Evolutionary conservation across 2,113 vertebrate species (phyloP).

Genomic region (Trematocara nigrifrons): DNA sequence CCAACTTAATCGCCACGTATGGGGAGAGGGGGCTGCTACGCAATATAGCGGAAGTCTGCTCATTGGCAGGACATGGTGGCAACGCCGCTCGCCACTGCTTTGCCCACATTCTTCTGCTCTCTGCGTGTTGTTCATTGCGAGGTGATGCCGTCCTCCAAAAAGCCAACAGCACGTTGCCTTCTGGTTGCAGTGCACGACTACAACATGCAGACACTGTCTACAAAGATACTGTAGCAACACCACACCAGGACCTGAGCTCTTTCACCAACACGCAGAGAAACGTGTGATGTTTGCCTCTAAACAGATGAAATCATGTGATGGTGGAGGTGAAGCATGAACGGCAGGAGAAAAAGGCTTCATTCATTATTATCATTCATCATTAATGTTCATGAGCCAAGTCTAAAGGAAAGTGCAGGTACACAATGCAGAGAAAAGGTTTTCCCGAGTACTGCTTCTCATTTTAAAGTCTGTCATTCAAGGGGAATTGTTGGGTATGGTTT

Average conservation of each 20-base stretch:
- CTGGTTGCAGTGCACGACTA: neutral
- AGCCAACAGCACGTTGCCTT: neutral
- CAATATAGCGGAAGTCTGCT: neutral
- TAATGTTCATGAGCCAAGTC: neutral
- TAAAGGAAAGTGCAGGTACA: neutral
- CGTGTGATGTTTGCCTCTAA: neutral
- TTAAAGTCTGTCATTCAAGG: slow-evolving; percentile 24
- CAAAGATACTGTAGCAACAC: neutral
- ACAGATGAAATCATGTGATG: neutral
- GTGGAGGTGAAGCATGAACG: neutral
- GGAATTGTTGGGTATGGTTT: slow-evolving; percentile 9
- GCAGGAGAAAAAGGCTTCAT: slow-evolving; percentile 27
- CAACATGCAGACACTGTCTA: neutral
- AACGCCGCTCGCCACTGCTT: neutral
- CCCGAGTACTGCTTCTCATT: neutral
- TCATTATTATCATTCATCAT: neutral
- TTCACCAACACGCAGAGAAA: neutral
- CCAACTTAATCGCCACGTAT: neutral
- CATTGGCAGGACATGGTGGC: neutral
- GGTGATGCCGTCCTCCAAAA: neutral
- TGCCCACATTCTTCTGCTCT: neutral
- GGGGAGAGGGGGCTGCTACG: neutral
- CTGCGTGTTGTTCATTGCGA: neutral
- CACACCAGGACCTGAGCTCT: neutral
- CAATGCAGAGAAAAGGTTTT: neutral